These are phyloP conservation scores for Andricus curvator DNA, from an alignment of 2,888 invertebrate species.

Conservation along the genomic window DNA sequence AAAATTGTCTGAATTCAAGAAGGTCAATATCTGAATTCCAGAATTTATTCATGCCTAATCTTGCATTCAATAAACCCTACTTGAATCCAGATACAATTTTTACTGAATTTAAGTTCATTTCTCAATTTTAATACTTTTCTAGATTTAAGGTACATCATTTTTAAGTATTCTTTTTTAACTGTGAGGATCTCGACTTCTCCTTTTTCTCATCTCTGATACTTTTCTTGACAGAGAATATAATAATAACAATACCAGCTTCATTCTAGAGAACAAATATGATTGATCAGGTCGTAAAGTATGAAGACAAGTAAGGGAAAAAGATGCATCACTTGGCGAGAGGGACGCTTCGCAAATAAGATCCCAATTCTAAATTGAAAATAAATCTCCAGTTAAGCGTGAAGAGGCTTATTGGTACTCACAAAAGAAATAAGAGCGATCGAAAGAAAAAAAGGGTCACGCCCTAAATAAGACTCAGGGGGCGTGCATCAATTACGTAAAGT, in stretches of 20 bases:
- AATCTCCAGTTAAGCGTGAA: not conserved
- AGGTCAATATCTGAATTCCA: no score
- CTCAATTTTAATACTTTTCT: no score
- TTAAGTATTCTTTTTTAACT: no score
- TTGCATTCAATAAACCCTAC: no score
- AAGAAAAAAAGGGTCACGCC: not conserved
- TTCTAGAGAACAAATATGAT: slow-evolving; percentile 51
- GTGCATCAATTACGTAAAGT: no score
- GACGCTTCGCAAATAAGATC: not conserved
- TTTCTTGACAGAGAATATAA: not conserved
- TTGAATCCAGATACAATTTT: no score
- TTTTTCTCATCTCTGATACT: not conserved
- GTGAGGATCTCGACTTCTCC: not conserved
- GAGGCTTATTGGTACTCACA: not conserved
- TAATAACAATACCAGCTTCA: slow-evolving; percentile 24
- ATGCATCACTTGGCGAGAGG: not conserved
- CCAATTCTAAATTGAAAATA: slow-evolving; percentile 1
- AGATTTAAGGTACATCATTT: no score
- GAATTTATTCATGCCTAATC: no score
- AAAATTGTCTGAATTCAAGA: no score
- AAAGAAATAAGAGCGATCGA: not conserved
- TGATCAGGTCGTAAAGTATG: slow-evolving; percentile 49
- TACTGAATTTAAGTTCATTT: no score
- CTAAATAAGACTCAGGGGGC: not conserved
- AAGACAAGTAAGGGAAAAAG: slow-evolving; percentile 22